These are phyloP conservation scores for Macropis europaea DNA, from an alignment of 2,888 invertebrate genomes.

Conservation along the genomic window DNA sequence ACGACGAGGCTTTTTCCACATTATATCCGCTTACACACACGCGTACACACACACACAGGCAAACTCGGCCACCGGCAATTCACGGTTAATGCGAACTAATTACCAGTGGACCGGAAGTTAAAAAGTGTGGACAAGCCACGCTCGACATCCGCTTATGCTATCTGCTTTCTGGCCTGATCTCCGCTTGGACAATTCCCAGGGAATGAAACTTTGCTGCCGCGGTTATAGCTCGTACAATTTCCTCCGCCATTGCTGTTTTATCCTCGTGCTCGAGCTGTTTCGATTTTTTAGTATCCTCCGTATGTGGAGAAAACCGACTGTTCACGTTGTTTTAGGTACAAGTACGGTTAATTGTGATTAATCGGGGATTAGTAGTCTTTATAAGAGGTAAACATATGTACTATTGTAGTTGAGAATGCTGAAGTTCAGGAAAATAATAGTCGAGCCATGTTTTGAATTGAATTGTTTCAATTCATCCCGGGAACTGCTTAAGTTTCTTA, in stretches of 20 bases:
- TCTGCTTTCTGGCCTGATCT: slow-evolving; percentile 24
- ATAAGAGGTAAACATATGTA: too few relatives aligned
- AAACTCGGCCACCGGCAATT: slow-evolving; percentile 53
- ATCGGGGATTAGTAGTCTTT: too few relatives aligned
- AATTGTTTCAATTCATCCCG: too few relatives aligned
- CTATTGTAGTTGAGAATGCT: too few relatives aligned
- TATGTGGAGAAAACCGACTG: too few relatives aligned
- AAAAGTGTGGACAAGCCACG: slow-evolving; percentile 72
- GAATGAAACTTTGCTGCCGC: slow-evolving; percentile 60
- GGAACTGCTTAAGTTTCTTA: too few relatives aligned
- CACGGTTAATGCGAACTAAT: slow-evolving; percentile 74
- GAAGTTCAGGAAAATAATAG: too few relatives aligned
- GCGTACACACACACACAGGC: background rate
- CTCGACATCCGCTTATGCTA: slow-evolving; percentile 44
- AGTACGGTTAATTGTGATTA: too few relatives aligned
- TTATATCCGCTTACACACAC: slow-evolving; percentile 38
- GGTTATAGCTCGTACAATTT: slow-evolving; percentile 13
- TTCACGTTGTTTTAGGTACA: too few relatives aligned
- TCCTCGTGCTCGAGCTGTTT: background rate
- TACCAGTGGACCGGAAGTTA: slow-evolving; percentile 72
- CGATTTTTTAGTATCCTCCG: too few relatives aligned
- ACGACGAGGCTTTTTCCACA: slow-evolving; percentile 5
- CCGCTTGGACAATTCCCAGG: slow-evolving; percentile 64
- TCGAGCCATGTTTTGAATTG: too few relatives aligned
- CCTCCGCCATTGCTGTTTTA: slow-evolving; percentile 11